Conservation (phyloP, 1,140 invertebrate genomes). For the Phymastichus coffea region DNA sequence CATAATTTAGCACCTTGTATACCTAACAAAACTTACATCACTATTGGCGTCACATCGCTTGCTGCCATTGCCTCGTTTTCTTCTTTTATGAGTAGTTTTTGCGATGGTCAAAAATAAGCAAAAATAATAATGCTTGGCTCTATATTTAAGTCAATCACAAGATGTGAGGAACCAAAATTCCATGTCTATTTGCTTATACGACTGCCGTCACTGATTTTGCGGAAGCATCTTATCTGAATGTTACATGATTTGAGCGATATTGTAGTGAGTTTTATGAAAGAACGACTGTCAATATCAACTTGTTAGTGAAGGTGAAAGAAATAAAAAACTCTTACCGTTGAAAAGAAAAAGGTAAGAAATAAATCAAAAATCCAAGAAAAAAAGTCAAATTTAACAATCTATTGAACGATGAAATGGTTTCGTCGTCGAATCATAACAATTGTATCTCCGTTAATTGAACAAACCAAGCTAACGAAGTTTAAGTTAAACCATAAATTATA, state of each 20-base stretch:
- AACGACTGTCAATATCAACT: too few species aligned
- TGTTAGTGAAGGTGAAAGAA: too few species aligned
- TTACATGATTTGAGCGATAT: too few species aligned
- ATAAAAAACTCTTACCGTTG: too few species aligned
- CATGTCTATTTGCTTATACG: too few species aligned
- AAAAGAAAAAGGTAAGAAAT: slow-evolving; percentile 2
- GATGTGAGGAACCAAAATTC: too few species aligned
- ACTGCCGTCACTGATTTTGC: too few species aligned
- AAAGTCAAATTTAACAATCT: slow-evolving; percentile 34
- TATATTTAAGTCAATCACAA: too few species aligned
- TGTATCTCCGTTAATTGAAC: slow-evolving; percentile 38
- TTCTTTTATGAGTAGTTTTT: not conserved
- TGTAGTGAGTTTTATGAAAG: too few species aligned
- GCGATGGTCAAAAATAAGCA: too few species aligned
- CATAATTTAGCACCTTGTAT: slow-evolving; percentile 23
- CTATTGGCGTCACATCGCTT: slow-evolving; percentile 1
- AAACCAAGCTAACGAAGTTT: slow-evolving; percentile 41
- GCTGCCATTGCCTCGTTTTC: not conserved
- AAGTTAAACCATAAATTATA: slow-evolving; percentile 39
- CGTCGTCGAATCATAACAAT: slow-evolving; percentile 36
- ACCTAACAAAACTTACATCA: slow-evolving; percentile 21
- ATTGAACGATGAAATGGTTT: slow-evolving; percentile 40
- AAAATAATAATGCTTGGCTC: too few species aligned
- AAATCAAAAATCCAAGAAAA: slow-evolving; percentile 2
- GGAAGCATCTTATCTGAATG: too few species aligned